A percentile compares a stretch with the other conserved stretches of the same genome.
Evolutionary conservation across 2,888 invertebrate genomes (phyloP).

Genomic region (Dioctria rufipes): DNA sequence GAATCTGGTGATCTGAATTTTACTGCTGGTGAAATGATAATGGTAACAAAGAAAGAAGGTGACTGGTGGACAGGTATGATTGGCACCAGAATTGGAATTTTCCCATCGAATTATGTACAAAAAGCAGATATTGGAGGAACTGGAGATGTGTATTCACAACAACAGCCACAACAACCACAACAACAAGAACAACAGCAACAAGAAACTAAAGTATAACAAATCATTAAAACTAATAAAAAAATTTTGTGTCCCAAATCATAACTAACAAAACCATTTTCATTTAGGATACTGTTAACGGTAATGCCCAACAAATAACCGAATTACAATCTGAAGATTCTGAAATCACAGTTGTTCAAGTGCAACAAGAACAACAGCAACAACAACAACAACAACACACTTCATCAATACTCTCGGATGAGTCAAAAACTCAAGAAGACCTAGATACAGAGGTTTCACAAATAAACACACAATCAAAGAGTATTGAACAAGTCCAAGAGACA

Average conservation of each 20-base stretch:
- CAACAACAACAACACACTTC: constrained; percentile 43
- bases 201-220: constrained; percentile 8
- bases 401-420: constrained; percentile 62
- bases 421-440: constrained; percentile 69
- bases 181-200: too few species aligned
- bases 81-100: constrained; percentile 88
- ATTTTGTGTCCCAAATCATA: background rate
- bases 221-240: background rate
- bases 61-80: constrained; percentile 99
- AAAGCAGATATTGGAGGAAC: constrained; percentile 74
- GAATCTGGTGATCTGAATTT: constrained; percentile 95
- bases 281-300: constrained; percentile 52
- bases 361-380: too few species aligned
- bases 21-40: constrained; percentile 88
- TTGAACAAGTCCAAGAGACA: constrained; percentile 68
- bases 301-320: constrained; percentile 46
- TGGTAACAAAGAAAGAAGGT: constrained; percentile 90
- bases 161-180: background rate
- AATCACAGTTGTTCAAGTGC: constrained; percentile 25
- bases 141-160: constrained; percentile 17
- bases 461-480: constrained; percentile 68
- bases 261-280: constrained; percentile 42
- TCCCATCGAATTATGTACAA: constrained; percentile 97
- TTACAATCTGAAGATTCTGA: constrained; percentile 54
- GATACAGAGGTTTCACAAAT: constrained; percentile 72